A percentile compares a stretch with the other conserved stretches of the same genome.
Conservation (phyloP, 1,140 invertebrate genomes). For the Drosophila azteca region DNA sequence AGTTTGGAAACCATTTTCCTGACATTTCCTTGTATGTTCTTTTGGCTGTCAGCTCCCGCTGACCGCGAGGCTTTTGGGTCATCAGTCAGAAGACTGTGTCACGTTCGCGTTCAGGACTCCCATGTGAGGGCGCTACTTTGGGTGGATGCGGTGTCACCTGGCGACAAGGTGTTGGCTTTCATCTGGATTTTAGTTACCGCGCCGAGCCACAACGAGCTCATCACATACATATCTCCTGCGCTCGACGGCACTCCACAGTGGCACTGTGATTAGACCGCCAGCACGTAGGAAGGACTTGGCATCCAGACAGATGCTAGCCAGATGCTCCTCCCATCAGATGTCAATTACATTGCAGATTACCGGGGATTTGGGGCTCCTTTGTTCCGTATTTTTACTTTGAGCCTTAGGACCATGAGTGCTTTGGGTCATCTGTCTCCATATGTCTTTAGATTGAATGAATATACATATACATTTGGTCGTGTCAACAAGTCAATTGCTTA, state of each 20-base stretch:
- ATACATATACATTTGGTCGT: neutral
- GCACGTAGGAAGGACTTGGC: slow-evolving; percentile 50
- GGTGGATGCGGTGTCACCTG: slow-evolving; percentile 10
- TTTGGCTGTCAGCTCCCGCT: slow-evolving; percentile 13
- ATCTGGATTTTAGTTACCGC: slow-evolving; percentile 40
- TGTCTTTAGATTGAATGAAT: slow-evolving; percentile 7
- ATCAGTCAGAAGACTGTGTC: slow-evolving; percentile 38
- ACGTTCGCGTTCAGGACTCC: slow-evolving; percentile 14
- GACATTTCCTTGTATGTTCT: neutral
- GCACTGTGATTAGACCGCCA: slow-evolving; percentile 49
- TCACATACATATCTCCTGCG: slow-evolving; percentile 8
- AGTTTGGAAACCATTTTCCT: neutral
- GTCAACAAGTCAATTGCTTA: slow-evolving; percentile 56
- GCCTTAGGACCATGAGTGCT: slow-evolving; percentile 31
- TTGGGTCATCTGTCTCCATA: slow-evolving; percentile 1
- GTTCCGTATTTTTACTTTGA: neutral
- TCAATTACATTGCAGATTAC: slow-evolving; percentile 55
- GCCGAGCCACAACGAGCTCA: slow-evolving; percentile 23
- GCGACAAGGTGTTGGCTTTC: slow-evolving; percentile 55
- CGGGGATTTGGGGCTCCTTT: slow-evolving; percentile 31
- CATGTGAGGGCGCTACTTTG: too few species aligned
- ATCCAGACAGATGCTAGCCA: slow-evolving; percentile 35
- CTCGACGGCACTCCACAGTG: slow-evolving; percentile 1
- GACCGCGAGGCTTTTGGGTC: slow-evolving; percentile 36
- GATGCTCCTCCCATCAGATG: slow-evolving; percentile 62